Conservation (phyloP, 1,140 invertebrate genomes). For the Phymastichus coffea region DNA sequence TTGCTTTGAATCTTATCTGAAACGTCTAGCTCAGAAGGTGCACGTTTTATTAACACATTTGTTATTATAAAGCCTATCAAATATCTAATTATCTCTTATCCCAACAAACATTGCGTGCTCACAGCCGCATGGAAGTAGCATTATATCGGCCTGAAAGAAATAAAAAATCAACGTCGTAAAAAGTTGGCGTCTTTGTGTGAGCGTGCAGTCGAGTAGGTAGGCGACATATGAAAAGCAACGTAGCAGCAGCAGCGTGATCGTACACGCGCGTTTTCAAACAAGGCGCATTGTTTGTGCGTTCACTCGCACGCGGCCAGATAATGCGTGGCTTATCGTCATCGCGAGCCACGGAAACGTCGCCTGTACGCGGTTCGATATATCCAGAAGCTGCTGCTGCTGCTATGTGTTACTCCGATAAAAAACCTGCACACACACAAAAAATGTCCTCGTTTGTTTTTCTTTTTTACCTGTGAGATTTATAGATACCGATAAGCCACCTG, state of each 20-base stretch:
- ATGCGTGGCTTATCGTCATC: conserved; percentile 7
- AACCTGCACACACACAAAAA: no score
- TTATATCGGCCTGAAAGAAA: no score
- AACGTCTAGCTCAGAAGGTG: no score
- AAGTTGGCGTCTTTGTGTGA: background rate
- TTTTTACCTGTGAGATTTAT: background rate
- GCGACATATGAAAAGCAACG: no score
- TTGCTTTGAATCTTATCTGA: no score
- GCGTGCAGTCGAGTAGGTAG: background rate
- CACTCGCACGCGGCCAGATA: conserved; percentile 1
- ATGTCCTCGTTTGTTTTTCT: background rate
- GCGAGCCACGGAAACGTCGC: background rate
- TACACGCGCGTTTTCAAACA: conserved; percentile 5
- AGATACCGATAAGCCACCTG: conserved; percentile 2
- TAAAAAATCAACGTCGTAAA: background rate
- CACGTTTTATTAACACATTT: no score
- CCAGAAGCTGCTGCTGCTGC: no score
- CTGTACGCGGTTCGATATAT: background rate
- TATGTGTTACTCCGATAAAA: no score
- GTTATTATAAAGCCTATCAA: no score
- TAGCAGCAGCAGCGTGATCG: background rate
- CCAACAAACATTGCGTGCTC: no score
- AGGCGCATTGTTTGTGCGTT: conserved; percentile 15
- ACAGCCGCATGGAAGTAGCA: no score
- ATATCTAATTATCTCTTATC: no score